These are phyloP conservation scores for Sebastiscus tertius DNA, from an alignment of 2,797 vertebrate genomes.

Conservation along the genomic window DNA sequence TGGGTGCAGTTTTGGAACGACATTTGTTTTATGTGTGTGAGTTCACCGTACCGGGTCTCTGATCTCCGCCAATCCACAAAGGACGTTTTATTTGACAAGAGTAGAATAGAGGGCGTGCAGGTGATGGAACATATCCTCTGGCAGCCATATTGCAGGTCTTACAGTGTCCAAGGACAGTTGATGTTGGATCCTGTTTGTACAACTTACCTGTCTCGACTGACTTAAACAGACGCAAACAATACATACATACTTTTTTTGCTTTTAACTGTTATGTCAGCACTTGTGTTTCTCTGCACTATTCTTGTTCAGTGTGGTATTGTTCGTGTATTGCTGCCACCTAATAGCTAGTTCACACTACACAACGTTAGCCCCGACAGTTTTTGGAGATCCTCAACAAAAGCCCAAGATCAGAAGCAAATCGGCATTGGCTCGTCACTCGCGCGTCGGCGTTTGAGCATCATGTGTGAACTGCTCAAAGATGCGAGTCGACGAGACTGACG, in stretches of 20 bases:
- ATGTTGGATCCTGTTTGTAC: background rate
- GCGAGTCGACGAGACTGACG: no score
- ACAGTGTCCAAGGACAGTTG: background rate
- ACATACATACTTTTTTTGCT: no score
- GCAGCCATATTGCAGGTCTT: conserved; percentile 3
- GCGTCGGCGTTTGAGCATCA: no score
- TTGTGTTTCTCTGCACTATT: no score
- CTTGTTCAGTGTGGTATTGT: no score
- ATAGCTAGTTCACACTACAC: no score
- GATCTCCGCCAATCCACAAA: conserved; percentile 5
- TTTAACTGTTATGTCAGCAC: no score
- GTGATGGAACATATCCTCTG: background rate
- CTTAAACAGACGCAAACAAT: background rate
- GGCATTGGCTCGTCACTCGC: no score
- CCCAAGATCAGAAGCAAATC: no score
- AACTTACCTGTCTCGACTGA: background rate
- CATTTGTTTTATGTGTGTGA: background rate
- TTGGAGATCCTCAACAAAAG: no score
- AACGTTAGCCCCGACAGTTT: no score
- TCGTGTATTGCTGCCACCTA: background rate
- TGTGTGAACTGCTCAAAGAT: no score
- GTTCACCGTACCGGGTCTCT: background rate
- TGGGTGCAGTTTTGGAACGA: background rate
- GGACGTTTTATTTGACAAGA: background rate
- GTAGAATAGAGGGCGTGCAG: conserved; percentile 11